phyloP scores from a whole-genome alignment of 1,140 invertebrate species.

The Drosophila mayri region DNA sequence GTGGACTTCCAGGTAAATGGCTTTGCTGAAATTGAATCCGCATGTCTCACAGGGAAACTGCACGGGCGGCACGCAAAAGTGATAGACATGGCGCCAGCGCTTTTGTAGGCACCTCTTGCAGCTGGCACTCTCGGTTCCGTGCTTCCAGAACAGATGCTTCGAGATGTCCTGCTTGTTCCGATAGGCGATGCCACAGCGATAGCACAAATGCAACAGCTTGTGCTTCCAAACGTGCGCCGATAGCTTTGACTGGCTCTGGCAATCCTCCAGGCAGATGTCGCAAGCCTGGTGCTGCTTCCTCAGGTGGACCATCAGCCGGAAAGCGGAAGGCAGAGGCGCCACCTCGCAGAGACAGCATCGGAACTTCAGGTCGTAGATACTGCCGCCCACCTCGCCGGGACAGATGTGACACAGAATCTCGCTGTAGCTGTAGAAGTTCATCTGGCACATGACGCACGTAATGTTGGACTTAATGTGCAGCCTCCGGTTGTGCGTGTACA shows the following conservation, averaged over 20 bases:
- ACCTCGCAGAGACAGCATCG: slow-evolving; percentile 91
- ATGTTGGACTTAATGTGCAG: slow-evolving; percentile 93
- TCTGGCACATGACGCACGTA: slow-evolving; percentile 93
- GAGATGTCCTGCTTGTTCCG: slow-evolving; percentile 94
- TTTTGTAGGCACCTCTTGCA: slow-evolving; percentile 94
- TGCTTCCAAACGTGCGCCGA: slow-evolving; percentile 95
- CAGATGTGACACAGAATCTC: slow-evolving; percentile 93
- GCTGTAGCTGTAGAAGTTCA: slow-evolving; percentile 93
- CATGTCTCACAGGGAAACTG: slow-evolving; percentile 93
- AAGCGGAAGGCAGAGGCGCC: slow-evolving; percentile 91
- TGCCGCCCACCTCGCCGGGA: slow-evolving; percentile 89
- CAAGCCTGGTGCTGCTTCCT: slow-evolving; percentile 92
- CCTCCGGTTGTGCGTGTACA: slow-evolving; percentile 93
- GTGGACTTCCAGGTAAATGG: slow-evolving; percentile 93
- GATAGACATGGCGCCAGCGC: slow-evolving; percentile 95
- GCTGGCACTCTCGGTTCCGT: slow-evolving; percentile 93
- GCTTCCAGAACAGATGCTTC: slow-evolving; percentile 95
- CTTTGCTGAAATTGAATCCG: slow-evolving; percentile 89
- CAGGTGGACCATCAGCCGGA: slow-evolving; percentile 94
- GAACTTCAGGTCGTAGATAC: slow-evolving; percentile 86
- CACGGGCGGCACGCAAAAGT: slow-evolving; percentile 93
- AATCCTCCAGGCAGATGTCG: slow-evolving; percentile 93
- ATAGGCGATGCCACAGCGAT: slow-evolving; percentile 93
- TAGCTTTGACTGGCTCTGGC: slow-evolving; percentile 89
- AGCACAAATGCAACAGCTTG: slow-evolving; percentile 93